Conservation (phyloP, 2,888 invertebrate genomes). For the Rhagium mordax region DNA sequence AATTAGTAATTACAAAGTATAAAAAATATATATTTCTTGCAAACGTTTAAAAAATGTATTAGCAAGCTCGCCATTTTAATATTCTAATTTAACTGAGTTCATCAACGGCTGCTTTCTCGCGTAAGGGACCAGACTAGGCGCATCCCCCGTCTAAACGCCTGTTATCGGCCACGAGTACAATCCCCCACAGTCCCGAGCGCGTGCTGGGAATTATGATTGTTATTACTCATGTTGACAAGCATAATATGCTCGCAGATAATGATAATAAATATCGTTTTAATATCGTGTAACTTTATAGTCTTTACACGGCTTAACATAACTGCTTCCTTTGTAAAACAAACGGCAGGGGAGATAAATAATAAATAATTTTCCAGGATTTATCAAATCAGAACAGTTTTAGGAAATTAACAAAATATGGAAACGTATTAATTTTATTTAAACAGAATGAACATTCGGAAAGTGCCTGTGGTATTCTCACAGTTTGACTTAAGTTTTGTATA, state of each 20-base stretch:
- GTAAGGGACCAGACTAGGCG: constrained; percentile 20
- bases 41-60: background rate
- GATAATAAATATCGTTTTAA: constrained; percentile 61
- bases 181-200: constrained; percentile 56
- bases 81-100: background rate
- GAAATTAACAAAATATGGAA: too few relatives aligned
- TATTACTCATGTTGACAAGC: constrained; percentile 62
- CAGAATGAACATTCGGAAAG: too few relatives aligned
- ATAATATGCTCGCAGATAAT: constrained; percentile 59
- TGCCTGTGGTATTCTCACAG: too few relatives aligned
- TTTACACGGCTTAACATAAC: constrained; percentile 38
- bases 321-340: constrained; percentile 30
- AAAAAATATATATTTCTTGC: background rate
- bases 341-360: background rate
- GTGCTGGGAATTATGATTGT: constrained; percentile 66
- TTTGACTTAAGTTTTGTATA: too few relatives aligned
- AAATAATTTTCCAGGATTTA: background rate
- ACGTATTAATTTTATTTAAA: background rate
- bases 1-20: too few relatives aligned
- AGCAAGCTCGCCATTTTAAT: too few relatives aligned
- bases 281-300: constrained; percentile 53
- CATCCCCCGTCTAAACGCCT: constrained; percentile 49
- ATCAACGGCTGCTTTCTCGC: too few relatives aligned
- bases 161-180: constrained; percentile 53
- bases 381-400: background rate